A percentile compares a stretch with the other conserved stretches of the same genome.
phyloP scores from a whole-genome alignment of 2,113 vertebrate species.

The Oceanites oceanicus region DNA sequence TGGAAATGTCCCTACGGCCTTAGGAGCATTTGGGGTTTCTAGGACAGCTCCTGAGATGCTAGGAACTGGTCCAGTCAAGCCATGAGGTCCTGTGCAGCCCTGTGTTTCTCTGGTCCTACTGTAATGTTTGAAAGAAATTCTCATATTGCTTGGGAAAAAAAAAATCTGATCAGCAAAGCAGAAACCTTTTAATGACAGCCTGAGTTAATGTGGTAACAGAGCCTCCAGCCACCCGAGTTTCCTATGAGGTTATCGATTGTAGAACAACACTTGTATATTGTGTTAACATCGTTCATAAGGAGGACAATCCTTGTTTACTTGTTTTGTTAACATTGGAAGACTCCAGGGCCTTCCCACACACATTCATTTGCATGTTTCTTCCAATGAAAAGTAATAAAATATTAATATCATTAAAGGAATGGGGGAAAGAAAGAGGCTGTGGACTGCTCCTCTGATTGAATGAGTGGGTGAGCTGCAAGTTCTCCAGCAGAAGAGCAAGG shows the following conservation, averaged over 20 bases:
- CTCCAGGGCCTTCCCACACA: slow-evolving; percentile 26
- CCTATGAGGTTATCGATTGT: neutral
- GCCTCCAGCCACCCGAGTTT: neutral
- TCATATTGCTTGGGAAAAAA: neutral
- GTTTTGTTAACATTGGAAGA: slow-evolving; percentile 35
- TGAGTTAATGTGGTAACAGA: neutral
- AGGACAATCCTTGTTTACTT: slow-evolving; percentile 32
- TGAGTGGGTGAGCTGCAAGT: neutral
- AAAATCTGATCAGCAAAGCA: neutral
- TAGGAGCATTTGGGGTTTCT: neutral
- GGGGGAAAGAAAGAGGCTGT: neutral
- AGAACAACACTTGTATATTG: neutral
- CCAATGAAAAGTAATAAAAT: slow-evolving; percentile 32
- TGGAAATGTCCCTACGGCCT: neutral
- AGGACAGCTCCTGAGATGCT: neutral
- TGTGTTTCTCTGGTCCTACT: neutral
- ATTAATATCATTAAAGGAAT: slow-evolving; percentile 12
- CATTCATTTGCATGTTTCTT: slow-evolving; percentile 28
- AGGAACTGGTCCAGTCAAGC: neutral
- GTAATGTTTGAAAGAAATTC: neutral
- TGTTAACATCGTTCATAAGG: neutral
- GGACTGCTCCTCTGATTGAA: neutral
- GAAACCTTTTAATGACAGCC: neutral
- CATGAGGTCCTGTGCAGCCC: neutral
- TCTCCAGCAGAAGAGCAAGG: neutral